Evolutionary conservation across 2,113 vertebrate species (phyloP).

Genomic region (Myotis davidii): DNA sequence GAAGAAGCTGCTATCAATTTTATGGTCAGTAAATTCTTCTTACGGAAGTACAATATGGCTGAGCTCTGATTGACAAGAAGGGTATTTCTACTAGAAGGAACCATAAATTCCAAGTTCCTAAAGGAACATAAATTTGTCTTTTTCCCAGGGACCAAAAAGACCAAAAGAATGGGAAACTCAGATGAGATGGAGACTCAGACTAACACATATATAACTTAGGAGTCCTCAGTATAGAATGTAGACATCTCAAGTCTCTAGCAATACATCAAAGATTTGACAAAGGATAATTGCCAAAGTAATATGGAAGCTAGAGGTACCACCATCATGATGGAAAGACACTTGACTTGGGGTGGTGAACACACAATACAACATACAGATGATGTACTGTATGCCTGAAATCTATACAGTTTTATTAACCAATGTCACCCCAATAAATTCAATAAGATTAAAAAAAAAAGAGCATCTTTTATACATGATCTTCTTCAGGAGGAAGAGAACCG

Average conservation of each 20-base stretch:
- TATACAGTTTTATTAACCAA: not conserved
- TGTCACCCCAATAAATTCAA: not conserved
- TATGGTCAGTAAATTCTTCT: not conserved
- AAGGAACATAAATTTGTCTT: not conserved
- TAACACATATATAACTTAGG: not conserved
- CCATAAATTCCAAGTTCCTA: not conserved
- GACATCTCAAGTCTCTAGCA: not conserved
- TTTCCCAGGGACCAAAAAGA: not conserved
- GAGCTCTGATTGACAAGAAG: not conserved
- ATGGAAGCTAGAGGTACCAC: not conserved
- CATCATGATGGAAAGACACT: not conserved
- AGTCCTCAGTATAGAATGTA: not conserved
- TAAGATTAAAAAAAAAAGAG: not conserved
- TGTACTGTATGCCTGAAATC: not conserved
- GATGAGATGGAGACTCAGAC: not conserved
- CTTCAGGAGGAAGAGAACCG: not conserved
- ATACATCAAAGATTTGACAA: not conserved
- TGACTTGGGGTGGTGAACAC: not conserved
- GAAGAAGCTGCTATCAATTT: not conserved
- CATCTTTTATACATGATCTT: not conserved
- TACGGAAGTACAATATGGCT: not conserved
- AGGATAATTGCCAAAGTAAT: not conserved
- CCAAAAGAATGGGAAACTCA: not conserved
- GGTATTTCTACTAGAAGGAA: not conserved
- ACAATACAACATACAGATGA: not conserved